Base-by-base conservation (phyloP, 2,113 vertebrate species). In the Tyto alba region DNA sequence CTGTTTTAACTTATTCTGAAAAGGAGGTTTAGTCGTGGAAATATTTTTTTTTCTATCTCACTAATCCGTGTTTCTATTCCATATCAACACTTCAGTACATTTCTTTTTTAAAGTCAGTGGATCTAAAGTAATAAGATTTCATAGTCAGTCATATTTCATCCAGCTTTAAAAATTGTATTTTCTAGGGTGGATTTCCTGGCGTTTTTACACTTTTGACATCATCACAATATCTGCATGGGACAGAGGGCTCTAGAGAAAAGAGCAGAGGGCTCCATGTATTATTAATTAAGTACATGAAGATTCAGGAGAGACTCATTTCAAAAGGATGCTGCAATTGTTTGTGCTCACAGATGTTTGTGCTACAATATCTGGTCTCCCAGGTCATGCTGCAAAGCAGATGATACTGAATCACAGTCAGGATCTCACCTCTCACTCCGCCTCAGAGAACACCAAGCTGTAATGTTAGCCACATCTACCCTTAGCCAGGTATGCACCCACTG, bases 321-420 rank as follows among this genome's bases (percentile, higher is more conserved):
- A 73, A 84, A 68, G 25, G 53, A 87, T 50, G 25, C n/a, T 68
- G 32, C 43, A 84, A 45, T 19, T 68, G 34, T 43, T 53, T 72
- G 36, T 48, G 45, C 34, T 66, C 0, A 0, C 29, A 64, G 36
- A 41, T n/a, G 21, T 55, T 59, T 78, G 7, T 27, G 18, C 57
- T 72, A 20, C 9, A 63, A 27, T 22, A 86, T 36, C 13, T 67
- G 41, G 25, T 63, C 47, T 72, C 56, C 32, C 36, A 75, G 66
- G 75, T 30, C 34, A 72, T n/a, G 22, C 67, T 86, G 41, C 20
- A 79, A 76, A 94, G 38, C 25, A 85, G 38, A 64, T 26, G 16
- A 76, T 13, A 41, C 7, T 36, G 34, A 75, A 63, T 68, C 22
- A 79, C 34, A 56, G 21, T 34, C 20, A 63, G 29, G 38, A 59